These are phyloP conservation scores for Physocephala rufipes DNA, from an alignment of 2,888 invertebrate species.

Conservation along the genomic window DNA sequence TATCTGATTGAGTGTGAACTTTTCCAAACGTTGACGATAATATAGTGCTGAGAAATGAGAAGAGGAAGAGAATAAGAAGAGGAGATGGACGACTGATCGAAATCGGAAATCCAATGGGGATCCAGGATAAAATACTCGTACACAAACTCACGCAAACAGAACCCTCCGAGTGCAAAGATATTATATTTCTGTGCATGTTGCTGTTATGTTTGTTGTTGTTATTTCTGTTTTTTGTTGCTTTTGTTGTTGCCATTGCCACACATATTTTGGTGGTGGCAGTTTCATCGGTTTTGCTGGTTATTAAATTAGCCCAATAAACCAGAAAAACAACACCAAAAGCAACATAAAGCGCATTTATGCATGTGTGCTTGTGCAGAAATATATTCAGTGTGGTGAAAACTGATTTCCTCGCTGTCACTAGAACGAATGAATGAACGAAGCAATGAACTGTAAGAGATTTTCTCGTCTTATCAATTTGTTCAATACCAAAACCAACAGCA, in stretches of 20 bases:
- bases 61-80: not conserved
- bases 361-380: slow-evolving; percentile 34
- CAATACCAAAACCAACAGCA: too few relatives aligned
- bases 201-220: slow-evolving; percentile 22
- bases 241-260: slow-evolving; percentile 34
- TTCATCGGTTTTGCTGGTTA: slow-evolving; percentile 59
- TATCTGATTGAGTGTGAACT: slow-evolving; percentile 66
- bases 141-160: slow-evolving; percentile 40
- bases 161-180: slow-evolving; percentile 24
- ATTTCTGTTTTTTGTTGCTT: slow-evolving; percentile 8
- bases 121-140: slow-evolving; percentile 45
- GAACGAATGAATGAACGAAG: slow-evolving; percentile 50
- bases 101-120: slow-evolving; percentile 63
- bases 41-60: not conserved
- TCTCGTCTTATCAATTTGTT: slow-evolving; percentile 43
- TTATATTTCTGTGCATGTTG: slow-evolving; percentile 12
- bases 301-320: slow-evolving; percentile 67
- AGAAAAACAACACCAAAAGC: slow-evolving; percentile 63
- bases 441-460: slow-evolving; percentile 55
- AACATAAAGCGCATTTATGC: slow-evolving; percentile 30
- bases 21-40: slow-evolving; percentile 45
- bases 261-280: slow-evolving; percentile 50
- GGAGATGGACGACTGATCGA: slow-evolving; percentile 56
- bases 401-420: slow-evolving; percentile 24
- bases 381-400: slow-evolving; percentile 20